Evolutionary conservation across 1,140 invertebrate species (phyloP).

Genomic region (Dinoponera quadriceps): DNA sequence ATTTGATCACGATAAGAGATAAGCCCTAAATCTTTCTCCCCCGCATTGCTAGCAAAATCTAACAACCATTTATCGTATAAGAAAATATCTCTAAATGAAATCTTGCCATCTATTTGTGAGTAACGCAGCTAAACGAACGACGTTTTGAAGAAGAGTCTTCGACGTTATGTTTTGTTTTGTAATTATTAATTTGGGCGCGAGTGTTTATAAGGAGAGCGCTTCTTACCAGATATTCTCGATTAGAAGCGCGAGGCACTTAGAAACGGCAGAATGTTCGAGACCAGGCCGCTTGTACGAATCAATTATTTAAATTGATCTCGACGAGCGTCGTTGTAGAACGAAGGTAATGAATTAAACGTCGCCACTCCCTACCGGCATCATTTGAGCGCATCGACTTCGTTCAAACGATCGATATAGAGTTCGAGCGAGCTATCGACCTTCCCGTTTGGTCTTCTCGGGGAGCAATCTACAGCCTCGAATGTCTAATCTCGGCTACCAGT

Average conservation of each 20-base stretch:
- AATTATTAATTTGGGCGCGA: constrained; percentile 13
- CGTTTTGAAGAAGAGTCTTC: background rate
- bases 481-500: constrained; percentile 69
- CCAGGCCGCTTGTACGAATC: constrained; percentile 67
- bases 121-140: background rate
- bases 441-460: constrained; percentile 36
- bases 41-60: background rate
- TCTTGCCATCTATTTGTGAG: background rate
- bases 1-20: constrained; percentile 9
- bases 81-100: background rate
- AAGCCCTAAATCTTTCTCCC: background rate
- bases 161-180: background rate
- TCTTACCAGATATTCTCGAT: constrained; percentile 41
- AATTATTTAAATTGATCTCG: constrained; percentile 71
- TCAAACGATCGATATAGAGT: constrained; percentile 41
- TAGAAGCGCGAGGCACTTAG: constrained; percentile 47
- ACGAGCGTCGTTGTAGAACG: constrained; percentile 64
- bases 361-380: constrained; percentile 63
- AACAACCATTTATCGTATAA: background rate
- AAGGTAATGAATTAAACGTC: constrained; percentile 73
- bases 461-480: constrained; percentile 56
- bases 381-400: constrained; percentile 58
- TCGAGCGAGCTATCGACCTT: constrained; percentile 56
- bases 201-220: background rate
- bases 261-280: constrained; percentile 49